A percentile compares a stretch with the other conserved stretches of the same genome.
phyloP scores from a whole-genome alignment of 2,797 vertebrate species.

The Coregonus sp. region DNA sequence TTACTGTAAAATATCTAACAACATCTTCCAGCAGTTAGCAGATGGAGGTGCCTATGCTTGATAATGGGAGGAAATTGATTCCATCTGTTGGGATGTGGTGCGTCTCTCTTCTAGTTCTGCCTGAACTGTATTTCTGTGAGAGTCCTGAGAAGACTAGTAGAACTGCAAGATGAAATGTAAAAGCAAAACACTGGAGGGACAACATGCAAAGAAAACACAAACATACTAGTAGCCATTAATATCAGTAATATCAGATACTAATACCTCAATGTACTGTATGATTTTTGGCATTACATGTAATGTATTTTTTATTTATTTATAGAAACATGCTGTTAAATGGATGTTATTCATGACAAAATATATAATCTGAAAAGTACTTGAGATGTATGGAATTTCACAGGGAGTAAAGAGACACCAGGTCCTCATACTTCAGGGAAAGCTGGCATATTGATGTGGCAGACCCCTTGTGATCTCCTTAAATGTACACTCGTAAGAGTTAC shows the following conservation, averaged over 20 bases:
- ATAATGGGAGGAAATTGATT: constrained; percentile 66
- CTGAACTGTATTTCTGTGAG: constrained; percentile 7
- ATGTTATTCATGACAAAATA: background rate
- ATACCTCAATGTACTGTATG: background rate
- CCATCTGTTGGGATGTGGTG: constrained; percentile 52
- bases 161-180: background rate
- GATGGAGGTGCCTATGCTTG: constrained; percentile 55
- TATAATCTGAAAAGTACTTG: constrained; percentile 10
- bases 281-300: background rate
- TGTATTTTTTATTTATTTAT: background rate
- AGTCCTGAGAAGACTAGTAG: background rate
- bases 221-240: background rate
- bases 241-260: background rate
- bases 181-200: background rate
- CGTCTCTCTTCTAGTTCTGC: constrained; percentile 12
- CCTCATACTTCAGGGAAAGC: constrained; percentile 23
- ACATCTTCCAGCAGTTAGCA: constrained; percentile 56
- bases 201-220: background rate
- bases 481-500: constrained; percentile 57
- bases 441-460: constrained; percentile 41
- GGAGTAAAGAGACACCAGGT: constrained; percentile 10
- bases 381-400: constrained; percentile 39
- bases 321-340: background rate
- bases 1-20: constrained; percentile 51
- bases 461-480: constrained; percentile 57